Evolutionary conservation across 2,113 vertebrate species (phyloP), one percentile per base, ranked within the genome.

Genomic region (Rissa tridactyla): DNA sequence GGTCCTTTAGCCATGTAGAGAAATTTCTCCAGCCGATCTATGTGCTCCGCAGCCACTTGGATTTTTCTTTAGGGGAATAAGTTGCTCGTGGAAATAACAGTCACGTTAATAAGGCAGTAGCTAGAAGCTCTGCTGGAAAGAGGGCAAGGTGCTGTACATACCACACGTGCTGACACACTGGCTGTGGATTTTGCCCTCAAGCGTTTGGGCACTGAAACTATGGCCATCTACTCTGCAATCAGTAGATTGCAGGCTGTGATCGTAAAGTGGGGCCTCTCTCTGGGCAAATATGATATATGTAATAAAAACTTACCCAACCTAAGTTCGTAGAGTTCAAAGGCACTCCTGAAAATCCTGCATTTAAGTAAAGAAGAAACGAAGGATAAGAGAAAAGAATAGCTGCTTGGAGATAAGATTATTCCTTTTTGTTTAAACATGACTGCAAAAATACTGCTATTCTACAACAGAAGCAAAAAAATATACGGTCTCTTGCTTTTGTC

Each of bases 31-130:
- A 60, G 15, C 32, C 38, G 34, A 40, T 75, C 46, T 38, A 5
- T 3, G 0, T 1, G 4, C 30, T 38, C 17, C 3, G 5, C 8
- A 23, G 18, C 22, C 62, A 36, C 42, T 13, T 4, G 3, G 9
- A 32, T 38, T 78, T 61, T 22, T 85, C 44, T 64, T 36, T 25
- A 51, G 42, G 34, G 47, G 36, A 82, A 46, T 19, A 51, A 87
- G 34, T 44, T 47, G 18, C 15, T 57, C 58, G 10, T 78, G 75
- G 84, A 81, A 82, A 34, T 26, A 57, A 71, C 8, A 60, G 32
- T 25, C 9, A 30, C 70, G 80, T 81, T 29, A 57, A 34, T 3
- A 13, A 34, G 87, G 82, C 84, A 65, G 44, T 30, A 61, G 6
- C 20, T 16, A 40, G 55, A n/a, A 17, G 27, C 13, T 71, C 2